Conservation (phyloP, 2,888 invertebrate species). For the Gortyna flavago region DNA sequence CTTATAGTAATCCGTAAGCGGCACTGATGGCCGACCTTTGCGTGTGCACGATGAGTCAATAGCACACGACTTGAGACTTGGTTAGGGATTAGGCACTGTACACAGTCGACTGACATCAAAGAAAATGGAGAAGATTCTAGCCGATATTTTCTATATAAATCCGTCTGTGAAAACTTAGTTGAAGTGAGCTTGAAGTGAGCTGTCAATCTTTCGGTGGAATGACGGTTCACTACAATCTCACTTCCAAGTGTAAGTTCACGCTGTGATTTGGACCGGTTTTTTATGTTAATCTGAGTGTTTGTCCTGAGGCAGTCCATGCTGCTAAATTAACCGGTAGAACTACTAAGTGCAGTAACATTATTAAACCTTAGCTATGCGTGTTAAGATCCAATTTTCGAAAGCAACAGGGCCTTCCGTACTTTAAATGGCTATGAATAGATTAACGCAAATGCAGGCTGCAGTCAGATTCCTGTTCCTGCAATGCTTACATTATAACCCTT, state of each 20-base stretch:
- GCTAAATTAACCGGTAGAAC: neutral
- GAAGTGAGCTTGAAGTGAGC: neutral
- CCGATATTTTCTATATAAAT: neutral
- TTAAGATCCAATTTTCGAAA: neutral
- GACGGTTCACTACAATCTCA: neutral
- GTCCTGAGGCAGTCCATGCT: neutral
- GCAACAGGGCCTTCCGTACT: neutral
- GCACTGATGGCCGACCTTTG: constrained; percentile 8
- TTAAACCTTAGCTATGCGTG: neutral
- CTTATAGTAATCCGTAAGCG: constrained; percentile 8
- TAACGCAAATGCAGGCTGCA: neutral
- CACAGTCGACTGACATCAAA: too few relatives aligned
- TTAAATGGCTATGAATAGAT: neutral
- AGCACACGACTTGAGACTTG: neutral
- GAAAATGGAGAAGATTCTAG: neutral
- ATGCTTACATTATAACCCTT: neutral
- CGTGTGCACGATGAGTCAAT: constrained; percentile 2
- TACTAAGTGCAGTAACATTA: neutral
- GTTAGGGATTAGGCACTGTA: neutral
- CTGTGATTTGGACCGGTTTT: neutral
- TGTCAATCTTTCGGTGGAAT: too few relatives aligned
- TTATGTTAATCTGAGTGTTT: neutral
- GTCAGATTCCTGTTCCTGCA: neutral
- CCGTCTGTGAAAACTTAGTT: neutral
- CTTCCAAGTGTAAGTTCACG: too few relatives aligned